Percentiles rank a stretch among this genome's conserved stretches.
phyloP scores from a whole-genome alignment of 2,113 vertebrate genomes.

The Amblyornis subalaris region DNA sequence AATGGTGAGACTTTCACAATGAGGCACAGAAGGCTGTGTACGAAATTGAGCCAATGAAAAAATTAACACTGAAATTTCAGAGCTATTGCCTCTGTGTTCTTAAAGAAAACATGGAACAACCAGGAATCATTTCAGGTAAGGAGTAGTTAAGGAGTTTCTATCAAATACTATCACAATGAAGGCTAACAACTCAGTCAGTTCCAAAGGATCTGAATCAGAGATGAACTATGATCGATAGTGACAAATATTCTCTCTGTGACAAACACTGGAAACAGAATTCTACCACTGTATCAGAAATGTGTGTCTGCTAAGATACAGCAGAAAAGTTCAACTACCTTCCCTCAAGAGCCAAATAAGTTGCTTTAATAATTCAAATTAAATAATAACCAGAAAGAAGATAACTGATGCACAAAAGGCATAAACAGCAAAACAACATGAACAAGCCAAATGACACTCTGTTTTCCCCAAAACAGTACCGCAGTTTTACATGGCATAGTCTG shows the following conservation, averaged over 20 bases:
- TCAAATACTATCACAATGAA: background rate
- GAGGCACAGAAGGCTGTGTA: background rate
- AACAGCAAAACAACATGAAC: background rate
- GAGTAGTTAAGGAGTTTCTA: background rate
- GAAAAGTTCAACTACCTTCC: background rate
- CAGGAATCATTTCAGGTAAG: background rate
- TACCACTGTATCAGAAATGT: background rate
- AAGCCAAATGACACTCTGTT: background rate
- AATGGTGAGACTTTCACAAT: background rate
- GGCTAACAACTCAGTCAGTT: background rate
- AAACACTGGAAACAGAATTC: background rate
- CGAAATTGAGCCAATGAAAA: background rate
- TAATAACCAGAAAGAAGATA: conserved; percentile 2
- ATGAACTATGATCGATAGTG: background rate
- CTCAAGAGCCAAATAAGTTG: background rate
- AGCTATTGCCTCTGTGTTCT: background rate
- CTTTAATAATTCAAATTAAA: background rate
- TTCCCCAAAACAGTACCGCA: background rate
- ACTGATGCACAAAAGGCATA: background rate
- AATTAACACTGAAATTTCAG: background rate
- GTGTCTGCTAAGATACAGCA: background rate
- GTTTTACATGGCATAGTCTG: background rate
- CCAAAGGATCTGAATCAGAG: background rate
- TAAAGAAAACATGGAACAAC: background rate
- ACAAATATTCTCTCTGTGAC: background rate